phyloP scores from a whole-genome alignment of 1,140 invertebrate species.

The Panagrolaimus sp. region DNA sequence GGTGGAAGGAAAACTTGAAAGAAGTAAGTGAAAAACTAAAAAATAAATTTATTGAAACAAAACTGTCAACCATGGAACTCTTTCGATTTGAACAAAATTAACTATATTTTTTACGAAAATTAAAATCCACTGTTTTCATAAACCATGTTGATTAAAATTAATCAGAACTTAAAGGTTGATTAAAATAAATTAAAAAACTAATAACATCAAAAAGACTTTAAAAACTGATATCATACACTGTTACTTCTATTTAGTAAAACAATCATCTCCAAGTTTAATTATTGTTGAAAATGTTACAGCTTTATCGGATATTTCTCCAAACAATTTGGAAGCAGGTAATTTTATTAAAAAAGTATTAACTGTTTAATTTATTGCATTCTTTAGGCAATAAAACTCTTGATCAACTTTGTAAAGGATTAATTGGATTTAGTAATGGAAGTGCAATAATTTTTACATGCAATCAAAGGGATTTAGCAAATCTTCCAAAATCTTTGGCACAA shows the following conservation, averaged over 20 bases:
- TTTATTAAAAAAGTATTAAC: constrained; percentile 12
- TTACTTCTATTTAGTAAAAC: constrained; percentile 15
- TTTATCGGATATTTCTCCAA: background rate
- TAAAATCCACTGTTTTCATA: too few relatives aligned
- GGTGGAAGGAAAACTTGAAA: background rate
- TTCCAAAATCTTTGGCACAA: constrained; percentile 35
- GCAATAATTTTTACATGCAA: constrained; percentile 15
- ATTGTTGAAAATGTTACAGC: constrained; percentile 16
- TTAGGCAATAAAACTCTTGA: constrained; percentile 25
- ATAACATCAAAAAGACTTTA: too few relatives aligned
- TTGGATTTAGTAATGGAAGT: background rate
- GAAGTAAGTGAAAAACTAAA: background rate
- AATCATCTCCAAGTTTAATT: constrained; percentile 6
- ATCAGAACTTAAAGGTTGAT: too few relatives aligned
- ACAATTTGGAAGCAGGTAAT: constrained; percentile 25
- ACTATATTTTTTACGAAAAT: too few relatives aligned
- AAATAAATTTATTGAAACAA: background rate
- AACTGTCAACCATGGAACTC: background rate
- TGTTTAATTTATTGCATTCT: background rate
- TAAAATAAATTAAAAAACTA: too few relatives aligned
- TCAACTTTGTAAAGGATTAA: constrained; percentile 8
- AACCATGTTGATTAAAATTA: too few relatives aligned
- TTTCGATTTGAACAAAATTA: constrained; percentile 2
- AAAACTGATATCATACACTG: background rate
- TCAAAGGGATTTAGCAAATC: constrained; percentile 17